Conservation (phyloP, 2,113 vertebrate species). For the Girardinichthys multiradiatus region DNA sequence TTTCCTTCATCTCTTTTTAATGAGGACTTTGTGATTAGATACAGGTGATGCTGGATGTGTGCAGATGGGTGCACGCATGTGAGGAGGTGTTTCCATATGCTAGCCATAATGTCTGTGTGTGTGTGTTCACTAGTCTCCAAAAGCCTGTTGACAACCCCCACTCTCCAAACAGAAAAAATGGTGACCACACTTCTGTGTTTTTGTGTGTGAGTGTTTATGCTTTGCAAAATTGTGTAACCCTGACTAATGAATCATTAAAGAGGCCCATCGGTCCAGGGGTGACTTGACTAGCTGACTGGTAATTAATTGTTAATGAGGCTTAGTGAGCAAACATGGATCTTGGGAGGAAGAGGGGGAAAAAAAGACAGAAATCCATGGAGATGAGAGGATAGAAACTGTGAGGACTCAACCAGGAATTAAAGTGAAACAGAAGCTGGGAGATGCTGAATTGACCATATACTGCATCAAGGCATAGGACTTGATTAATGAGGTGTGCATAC, state of each 20-base stretch:
- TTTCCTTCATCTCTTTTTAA: slow-evolving; percentile 64
- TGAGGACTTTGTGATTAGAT: slow-evolving; percentile 60
- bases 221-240: slow-evolving; percentile 68
- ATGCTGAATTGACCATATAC: slow-evolving; percentile 64
- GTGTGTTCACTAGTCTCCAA: background rate
- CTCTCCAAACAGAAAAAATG: slow-evolving; percentile 6
- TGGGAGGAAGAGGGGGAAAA: slow-evolving; percentile 9
- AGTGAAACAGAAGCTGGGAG: slow-evolving; percentile 13
- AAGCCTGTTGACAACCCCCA: background rate
- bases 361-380: slow-evolving; percentile 46
- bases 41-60: slow-evolving; percentile 8
- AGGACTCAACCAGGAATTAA: slow-evolving; percentile 6
- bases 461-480: slow-evolving; percentile 62
- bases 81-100: slow-evolving; percentile 31
- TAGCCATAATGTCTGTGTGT: slow-evolving; percentile 14
- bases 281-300: slow-evolving; percentile 82
- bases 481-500: slow-evolving; percentile 68
- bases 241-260: slow-evolving; percentile 84
- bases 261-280: slow-evolving; percentile 72
- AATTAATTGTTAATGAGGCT: slow-evolving; percentile 85
- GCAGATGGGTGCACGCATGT: background rate
- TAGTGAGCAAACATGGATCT: slow-evolving; percentile 72
- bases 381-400: slow-evolving; percentile 55
- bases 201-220: slow-evolving; percentile 58
- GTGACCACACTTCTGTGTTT: slow-evolving; percentile 33